Conservation (phyloP, 2,797 vertebrate species). For the Gouania willdenowi region DNA sequence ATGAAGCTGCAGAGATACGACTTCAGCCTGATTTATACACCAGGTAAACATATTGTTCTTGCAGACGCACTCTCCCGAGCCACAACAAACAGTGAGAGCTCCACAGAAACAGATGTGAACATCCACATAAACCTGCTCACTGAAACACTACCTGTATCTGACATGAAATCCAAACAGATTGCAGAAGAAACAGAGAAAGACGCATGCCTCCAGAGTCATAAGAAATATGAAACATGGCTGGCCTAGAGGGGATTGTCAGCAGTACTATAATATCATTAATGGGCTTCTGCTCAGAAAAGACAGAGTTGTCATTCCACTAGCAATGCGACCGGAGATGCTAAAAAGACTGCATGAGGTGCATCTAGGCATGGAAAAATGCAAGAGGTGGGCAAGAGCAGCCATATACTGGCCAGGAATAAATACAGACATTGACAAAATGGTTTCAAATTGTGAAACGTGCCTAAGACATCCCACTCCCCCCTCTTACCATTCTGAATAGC, state of each 20-base stretch:
- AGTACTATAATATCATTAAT: background rate
- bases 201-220: too few species aligned
- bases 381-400: background rate
- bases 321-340: background rate
- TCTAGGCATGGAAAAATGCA: background rate
- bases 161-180: background rate
- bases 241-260: background rate
- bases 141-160: too few species aligned
- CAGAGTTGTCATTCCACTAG: background rate
- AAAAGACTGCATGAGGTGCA: background rate
- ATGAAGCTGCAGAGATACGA: too few species aligned
- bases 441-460: conserved; percentile 13
- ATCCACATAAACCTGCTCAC: too few species aligned
- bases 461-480: conserved; percentile 1
- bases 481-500: too few species aligned
- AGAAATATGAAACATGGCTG: background rate
- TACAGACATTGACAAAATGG: background rate
- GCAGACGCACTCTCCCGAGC: too few species aligned
- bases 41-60: too few species aligned
- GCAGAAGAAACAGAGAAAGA: background rate
- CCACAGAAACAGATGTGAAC: too few species aligned
- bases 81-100: too few species aligned
- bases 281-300: background rate
- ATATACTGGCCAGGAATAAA: conserved; percentile 15
- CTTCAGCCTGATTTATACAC: too few species aligned